phyloP scores from a whole-genome alignment of 2,888 invertebrate species.

The Caenorhabditis panamensis region DNA sequence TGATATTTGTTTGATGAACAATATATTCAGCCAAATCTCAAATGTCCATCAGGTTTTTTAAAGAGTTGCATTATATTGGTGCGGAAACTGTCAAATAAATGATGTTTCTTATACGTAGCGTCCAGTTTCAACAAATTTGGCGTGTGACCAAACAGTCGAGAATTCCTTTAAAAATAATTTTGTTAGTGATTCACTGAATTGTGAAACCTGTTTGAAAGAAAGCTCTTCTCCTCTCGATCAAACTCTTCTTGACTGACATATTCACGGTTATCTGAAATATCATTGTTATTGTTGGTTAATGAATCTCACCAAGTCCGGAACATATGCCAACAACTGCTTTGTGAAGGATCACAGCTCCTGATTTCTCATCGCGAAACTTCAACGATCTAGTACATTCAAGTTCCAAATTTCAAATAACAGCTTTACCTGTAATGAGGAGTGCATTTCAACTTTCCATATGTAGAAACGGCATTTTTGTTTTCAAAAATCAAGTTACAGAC shows the following conservation, averaged over 20 bases:
- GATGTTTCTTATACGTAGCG: no score
- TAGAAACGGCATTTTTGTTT: not conserved
- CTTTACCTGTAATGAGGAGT: constrained; percentile 42
- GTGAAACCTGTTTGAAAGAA: constrained; percentile 27
- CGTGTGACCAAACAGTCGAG: no score
- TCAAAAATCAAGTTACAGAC: constrained; percentile 29
- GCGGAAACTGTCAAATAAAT: constrained; percentile 57
- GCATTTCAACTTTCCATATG: constrained; percentile 28
- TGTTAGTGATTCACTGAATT: not conserved
- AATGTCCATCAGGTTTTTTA: constrained; percentile 62
- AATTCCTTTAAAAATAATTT: not conserved
- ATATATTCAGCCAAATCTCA: constrained; percentile 69
- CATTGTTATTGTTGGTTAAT: not conserved
- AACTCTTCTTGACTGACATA: constrained; percentile 54
- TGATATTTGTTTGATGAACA: no score
- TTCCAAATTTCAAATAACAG: no score
- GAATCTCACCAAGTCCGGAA: constrained; percentile 34
- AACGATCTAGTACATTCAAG: constrained; percentile 51
- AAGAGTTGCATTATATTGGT: constrained; percentile 63
- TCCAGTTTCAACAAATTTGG: no score
- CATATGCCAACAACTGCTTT: constrained; percentile 62
- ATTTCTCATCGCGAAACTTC: constrained; percentile 59
- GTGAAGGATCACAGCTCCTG: constrained; percentile 62
- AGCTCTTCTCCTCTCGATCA: constrained; percentile 55
- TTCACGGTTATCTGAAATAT: constrained; percentile 29